These are phyloP conservation scores for Amiota minor DNA, from an alignment of 2,888 invertebrate species.

Conservation along the genomic window DNA sequence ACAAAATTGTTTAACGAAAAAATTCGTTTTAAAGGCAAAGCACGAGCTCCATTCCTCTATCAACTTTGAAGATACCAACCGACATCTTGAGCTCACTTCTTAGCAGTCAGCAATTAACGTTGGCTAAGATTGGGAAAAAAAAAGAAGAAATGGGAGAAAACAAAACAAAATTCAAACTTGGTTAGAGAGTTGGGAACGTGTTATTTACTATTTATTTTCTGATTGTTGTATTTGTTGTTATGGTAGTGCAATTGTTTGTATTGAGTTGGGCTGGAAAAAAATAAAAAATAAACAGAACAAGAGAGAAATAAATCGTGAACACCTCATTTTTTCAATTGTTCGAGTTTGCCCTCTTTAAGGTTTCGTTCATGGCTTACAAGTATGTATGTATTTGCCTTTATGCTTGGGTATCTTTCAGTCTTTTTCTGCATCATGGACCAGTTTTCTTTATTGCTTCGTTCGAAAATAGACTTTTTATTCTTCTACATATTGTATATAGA, in stretches of 20 bases:
- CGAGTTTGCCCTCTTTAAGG: constrained; percentile 25
- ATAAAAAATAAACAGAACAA: background rate
- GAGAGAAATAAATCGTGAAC: constrained; percentile 12
- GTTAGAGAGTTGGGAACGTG: constrained; percentile 53
- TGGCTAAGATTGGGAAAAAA: background rate
- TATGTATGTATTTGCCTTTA: background rate
- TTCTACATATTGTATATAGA: background rate
- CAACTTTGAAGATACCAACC: no score
- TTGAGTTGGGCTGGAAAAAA: constrained; percentile 4
- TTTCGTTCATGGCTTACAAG: constrained; percentile 25
- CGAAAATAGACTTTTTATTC: background rate
- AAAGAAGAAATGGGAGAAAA: background rate
- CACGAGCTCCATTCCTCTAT: background rate
- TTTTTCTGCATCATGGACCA: constrained; percentile 2
- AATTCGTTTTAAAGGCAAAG: background rate
- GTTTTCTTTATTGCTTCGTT: constrained; percentile 24
- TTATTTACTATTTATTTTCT: constrained; percentile 61
- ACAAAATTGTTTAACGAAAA: constrained; percentile 34
- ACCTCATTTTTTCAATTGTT: constrained; percentile 18
- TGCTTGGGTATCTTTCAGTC: background rate
- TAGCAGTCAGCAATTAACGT: constrained; percentile 9
- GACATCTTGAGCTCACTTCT: background rate
- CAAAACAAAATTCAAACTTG: constrained; percentile 26
- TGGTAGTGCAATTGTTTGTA: constrained; percentile 47
- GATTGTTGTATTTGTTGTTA: constrained; percentile 31